Conservation (phyloP, 1,140 invertebrate genomes). For the Araneus ventricosus region DNA sequence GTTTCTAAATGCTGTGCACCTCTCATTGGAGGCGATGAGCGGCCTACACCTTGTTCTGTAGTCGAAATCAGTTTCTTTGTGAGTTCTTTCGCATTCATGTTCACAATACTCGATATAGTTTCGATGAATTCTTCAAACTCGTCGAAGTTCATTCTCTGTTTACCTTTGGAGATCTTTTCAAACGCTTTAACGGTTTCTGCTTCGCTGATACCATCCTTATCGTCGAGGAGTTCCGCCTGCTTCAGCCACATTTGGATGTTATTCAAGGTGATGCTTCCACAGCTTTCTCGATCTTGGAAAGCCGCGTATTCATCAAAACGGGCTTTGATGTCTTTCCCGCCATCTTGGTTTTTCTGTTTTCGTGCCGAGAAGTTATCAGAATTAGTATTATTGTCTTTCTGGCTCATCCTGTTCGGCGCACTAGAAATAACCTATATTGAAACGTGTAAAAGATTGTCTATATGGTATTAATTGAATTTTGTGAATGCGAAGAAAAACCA, state of each 20-base stretch:
- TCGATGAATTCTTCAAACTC: not conserved
- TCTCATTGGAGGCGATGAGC: not conserved
- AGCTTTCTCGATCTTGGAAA: not conserved
- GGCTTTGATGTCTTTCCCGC: not conserved
- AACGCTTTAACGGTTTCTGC: not conserved
- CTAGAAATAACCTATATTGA: no score
- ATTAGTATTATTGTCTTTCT: no score
- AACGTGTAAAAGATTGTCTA: no score
- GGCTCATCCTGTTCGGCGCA: no score
- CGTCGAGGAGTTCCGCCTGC: not conserved
- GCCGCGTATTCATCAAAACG: not conserved
- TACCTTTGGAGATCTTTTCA: not conserved
- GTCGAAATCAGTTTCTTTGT: not conserved
- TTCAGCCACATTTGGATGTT: slow-evolving; percentile 23
- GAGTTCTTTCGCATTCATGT: not conserved
- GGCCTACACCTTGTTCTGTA: not conserved
- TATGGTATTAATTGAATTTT: no score
- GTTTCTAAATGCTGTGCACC: not conserved
- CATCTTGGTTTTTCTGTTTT: not conserved
- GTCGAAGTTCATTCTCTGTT: not conserved
- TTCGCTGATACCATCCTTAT: not conserved
- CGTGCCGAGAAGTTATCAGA: no score
- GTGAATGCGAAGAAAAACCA: no score
- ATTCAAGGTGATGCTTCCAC: not conserved
- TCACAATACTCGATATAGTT: not conserved